Evolutionary conservation across 2,113 vertebrate species (phyloP).

Genomic region (Bambusicola thoracicus): DNA sequence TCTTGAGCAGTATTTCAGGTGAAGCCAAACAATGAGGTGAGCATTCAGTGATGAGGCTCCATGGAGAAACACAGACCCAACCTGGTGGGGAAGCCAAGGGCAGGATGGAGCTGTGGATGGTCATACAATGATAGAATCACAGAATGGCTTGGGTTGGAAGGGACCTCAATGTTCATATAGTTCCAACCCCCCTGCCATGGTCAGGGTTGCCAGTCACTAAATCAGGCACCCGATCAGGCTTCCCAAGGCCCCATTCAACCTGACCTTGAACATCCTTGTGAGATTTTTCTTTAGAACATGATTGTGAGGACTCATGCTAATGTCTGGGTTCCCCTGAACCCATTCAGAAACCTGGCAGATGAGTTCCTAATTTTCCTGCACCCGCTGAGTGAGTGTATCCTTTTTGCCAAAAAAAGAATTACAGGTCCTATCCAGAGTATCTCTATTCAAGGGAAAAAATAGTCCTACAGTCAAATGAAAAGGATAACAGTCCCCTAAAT

Average conservation of each 20-base stretch:
- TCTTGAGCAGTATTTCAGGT: neutral
- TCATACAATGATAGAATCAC: too few relatives aligned
- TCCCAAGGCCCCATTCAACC: too few relatives aligned
- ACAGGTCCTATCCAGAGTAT: neutral
- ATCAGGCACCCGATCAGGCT: too few relatives aligned
- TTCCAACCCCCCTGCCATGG: too few relatives aligned
- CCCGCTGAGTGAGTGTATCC: neutral
- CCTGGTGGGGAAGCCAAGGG: neutral
- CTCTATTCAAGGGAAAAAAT: neutral
- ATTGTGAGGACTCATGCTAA: neutral
- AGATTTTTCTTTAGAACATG: neutral
- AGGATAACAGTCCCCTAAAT: neutral
- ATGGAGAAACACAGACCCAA: rapidly evolving
- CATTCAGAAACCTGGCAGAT: neutral
- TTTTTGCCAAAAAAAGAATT: neutral
- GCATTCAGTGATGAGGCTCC: neutral
- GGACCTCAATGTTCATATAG: too few relatives aligned
- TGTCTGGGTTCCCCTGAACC: neutral
- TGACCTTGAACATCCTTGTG: neutral
- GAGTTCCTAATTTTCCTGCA: neutral
- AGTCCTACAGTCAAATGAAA: neutral
- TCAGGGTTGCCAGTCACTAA: too few relatives aligned
- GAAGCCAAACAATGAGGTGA: neutral
- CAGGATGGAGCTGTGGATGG: neutral
- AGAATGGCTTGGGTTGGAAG: too few relatives aligned